A percentile compares a stretch with the other conserved stretches of the same genome.
phyloP scores from a whole-genome alignment of 1,140 invertebrate species.

The Odontomachus brunneus region DNA sequence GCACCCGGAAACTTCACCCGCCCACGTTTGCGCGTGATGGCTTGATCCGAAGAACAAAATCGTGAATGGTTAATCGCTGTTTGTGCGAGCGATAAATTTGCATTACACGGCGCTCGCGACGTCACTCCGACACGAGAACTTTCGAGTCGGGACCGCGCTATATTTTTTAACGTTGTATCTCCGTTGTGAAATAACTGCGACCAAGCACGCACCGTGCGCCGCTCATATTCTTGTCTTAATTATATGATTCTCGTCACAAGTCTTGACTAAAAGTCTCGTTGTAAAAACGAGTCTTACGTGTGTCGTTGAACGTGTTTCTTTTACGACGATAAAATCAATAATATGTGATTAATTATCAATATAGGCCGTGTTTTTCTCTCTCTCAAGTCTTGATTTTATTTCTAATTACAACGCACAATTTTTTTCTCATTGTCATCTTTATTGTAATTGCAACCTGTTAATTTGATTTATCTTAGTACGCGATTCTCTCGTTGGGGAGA shows the following conservation, averaged over 20 bases:
- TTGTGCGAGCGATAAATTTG: constrained; percentile 60
- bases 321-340: background rate
- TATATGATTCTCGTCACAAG: constrained; percentile 2
- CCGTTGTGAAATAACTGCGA: constrained; percentile 36
- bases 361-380: no score
- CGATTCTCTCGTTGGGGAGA: background rate
- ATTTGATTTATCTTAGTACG: no score
- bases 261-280: background rate
- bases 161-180: constrained; percentile 54
- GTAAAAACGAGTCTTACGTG: background rate
- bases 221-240: constrained; percentile 13
- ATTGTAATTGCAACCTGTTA: no score
- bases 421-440: no score
- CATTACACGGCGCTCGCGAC: constrained; percentile 47
- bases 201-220: constrained; percentile 29
- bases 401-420: no score
- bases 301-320: background rate
- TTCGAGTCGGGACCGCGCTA: constrained; percentile 33
- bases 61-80: constrained; percentile 73
- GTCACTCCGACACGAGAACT: constrained; percentile 57
- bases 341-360: background rate
- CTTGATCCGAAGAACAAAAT: constrained; percentile 72
- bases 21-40: constrained; percentile 50
- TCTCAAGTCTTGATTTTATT: no score
- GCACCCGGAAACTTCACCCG: constrained; percentile 48